Evolutionary conservation across 2,888 invertebrate genomes (phyloP).

Genomic region (Chrysodeixis includens): DNA sequence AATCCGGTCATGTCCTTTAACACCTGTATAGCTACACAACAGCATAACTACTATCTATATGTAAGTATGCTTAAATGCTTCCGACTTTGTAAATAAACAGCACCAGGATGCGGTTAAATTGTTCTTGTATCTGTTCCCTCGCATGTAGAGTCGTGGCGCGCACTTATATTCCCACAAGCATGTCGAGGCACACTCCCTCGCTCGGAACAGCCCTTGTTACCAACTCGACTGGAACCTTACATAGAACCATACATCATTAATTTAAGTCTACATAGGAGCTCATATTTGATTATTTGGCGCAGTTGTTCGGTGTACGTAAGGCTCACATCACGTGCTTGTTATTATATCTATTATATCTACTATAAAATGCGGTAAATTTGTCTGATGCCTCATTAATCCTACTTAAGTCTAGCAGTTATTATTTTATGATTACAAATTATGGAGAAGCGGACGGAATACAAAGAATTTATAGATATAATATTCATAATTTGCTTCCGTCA

Average conservation of each 20-base stretch:
- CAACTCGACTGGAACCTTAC: slow-evolving; percentile 71
- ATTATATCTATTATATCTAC: no score
- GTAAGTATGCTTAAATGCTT: slow-evolving; percentile 23
- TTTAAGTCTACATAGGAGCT: slow-evolving; percentile 55
- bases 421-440: slow-evolving; percentile 79
- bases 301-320: slow-evolving; percentile 54
- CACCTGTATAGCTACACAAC: slow-evolving; percentile 34
- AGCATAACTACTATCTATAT: slow-evolving; percentile 11
- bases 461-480: slow-evolving; percentile 74
- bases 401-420: slow-evolving; percentile 76
- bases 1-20: slow-evolving; percentile 67
- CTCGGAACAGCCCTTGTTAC: slow-evolving; percentile 64
- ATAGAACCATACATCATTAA: slow-evolving; percentile 69
- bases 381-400: slow-evolving; percentile 78
- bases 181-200: slow-evolving; percentile 60
- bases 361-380: slow-evolving; percentile 70
- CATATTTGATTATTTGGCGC: slow-evolving; percentile 64
- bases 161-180: slow-evolving; percentile 46
- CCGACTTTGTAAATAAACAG: slow-evolving; percentile 43
- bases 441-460: slow-evolving; percentile 71
- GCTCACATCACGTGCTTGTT: slow-evolving; percentile 62
- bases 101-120: slow-evolving; percentile 34
- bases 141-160: slow-evolving; percentile 21
- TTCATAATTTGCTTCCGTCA: slow-evolving; percentile 75
- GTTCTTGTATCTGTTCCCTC: slow-evolving; percentile 47